phyloP scores from a whole-genome alignment of 2,888 invertebrate genomes.

The Patella ulyssiponensis region DNA sequence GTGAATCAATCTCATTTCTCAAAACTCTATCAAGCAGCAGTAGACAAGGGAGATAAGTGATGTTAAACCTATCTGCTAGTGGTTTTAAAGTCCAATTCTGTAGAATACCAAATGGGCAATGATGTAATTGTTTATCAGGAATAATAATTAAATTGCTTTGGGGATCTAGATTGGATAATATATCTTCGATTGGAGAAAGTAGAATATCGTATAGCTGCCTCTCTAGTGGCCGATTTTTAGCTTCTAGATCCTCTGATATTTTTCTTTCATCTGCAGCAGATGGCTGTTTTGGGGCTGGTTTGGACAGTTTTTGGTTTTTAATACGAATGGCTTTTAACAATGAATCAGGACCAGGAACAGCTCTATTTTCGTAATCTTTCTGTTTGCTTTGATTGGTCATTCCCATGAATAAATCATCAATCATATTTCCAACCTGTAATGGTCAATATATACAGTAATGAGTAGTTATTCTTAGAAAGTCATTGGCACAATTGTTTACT shows the following conservation, averaged over 20 bases:
- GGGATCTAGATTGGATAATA: constrained; percentile 54
- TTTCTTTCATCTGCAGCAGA: constrained; percentile 25
- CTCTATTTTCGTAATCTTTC: constrained; percentile 58
- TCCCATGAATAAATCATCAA: constrained; percentile 42
- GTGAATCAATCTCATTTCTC: constrained; percentile 58
- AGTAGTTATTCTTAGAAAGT: too few species aligned
- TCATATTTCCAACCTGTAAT: constrained; percentile 46
- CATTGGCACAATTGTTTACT: too few species aligned
- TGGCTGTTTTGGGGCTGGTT: constrained; percentile 20
- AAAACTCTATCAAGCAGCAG: constrained; percentile 59
- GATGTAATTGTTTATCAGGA: constrained; percentile 61
- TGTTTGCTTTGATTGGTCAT: constrained; percentile 41
- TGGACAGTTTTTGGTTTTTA: constrained; percentile 44
- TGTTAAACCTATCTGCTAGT: constrained; percentile 50
- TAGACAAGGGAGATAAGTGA: constrained; percentile 63
- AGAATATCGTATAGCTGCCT: constrained; percentile 61
- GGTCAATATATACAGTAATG: too few species aligned
- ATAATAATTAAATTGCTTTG: constrained; percentile 60
- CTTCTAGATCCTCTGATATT: constrained; percentile 26
- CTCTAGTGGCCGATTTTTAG: constrained; percentile 45
- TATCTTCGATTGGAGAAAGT: constrained; percentile 63
- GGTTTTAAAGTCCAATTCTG: constrained; percentile 52
- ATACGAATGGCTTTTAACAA: constrained; percentile 42
- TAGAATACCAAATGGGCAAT: constrained; percentile 63
- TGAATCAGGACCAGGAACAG: constrained; percentile 52